Evolutionary conservation across 2,797 vertebrate species (phyloP), one percentile per base, ranked within the genome.

Genomic region (Ctenopoma multispine): DNA sequence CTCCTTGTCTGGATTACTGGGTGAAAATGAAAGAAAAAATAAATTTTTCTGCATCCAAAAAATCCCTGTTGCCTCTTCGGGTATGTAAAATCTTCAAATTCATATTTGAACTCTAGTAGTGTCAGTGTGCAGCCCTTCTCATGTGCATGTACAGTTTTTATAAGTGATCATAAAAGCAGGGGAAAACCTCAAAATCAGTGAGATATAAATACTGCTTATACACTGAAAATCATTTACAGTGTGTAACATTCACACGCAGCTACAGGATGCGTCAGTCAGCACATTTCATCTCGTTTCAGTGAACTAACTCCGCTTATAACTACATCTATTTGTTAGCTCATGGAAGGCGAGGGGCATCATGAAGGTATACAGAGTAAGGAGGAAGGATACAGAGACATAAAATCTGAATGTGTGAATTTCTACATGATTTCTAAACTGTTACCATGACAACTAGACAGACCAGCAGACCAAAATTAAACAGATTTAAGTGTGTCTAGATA

Each of bases 361-460:
- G 65, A 34, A 12, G 27, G n/a, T 9, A 31, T 10, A 34, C 4
- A 27, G 54, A 18, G 20, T 24, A 10, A 51, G 38, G 15, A 24
- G 46, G 49, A 46, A 29, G 4, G 27, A 60, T 20, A 36, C 5
- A 34, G 8, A 21, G 57, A 63, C 14, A 47, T 20, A 43, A 66
- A 57, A 38, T 72, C 1, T 64, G 44, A 55, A 27, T 38, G 44
- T 47, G 3, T 64, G 55, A 59, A 27, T 29, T 44, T 47, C 21
- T 46, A 55, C 23, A 46, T 17, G 44, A 38, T 46, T 44, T 71
- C 24, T 51, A 40, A 78, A 55, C 36, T 64, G 58, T 78, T 71
- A 46, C 53, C 53, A 24, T 7, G 27, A 36, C 56, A 73, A 73
- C 38, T 4, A 73, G 36, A 57, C 50, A 38, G 44, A 61, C 43